phyloP scores from a whole-genome alignment of 2,797 vertebrate genomes.

The Margarornis squamiger region DNA sequence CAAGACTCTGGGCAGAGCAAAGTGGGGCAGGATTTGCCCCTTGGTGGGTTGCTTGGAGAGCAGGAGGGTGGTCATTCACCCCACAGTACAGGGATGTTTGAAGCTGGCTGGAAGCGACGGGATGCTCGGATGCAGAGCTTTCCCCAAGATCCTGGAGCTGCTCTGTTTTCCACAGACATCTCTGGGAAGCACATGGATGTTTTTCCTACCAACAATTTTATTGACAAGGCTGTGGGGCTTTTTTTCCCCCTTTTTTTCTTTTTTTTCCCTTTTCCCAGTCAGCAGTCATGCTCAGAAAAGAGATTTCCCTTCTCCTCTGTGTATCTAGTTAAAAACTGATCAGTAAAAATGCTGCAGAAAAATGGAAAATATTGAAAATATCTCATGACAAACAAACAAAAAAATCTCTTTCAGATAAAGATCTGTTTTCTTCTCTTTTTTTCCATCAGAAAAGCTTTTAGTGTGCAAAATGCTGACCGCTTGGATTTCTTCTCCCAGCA shows the following conservation, averaged over 20 bases:
- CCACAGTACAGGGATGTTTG: neutral
- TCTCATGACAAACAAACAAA: constrained; percentile 10
- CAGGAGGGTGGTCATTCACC: neutral
- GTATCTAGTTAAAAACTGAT: constrained; percentile 47
- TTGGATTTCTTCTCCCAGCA: constrained; percentile 3
- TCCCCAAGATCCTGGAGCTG: neutral
- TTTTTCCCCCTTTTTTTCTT: neutral
- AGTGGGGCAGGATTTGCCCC: neutral
- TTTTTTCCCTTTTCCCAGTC: neutral
- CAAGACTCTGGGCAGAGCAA: neutral
- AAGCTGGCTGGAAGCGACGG: neutral
- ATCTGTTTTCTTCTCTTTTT: neutral
- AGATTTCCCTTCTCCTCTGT: neutral
- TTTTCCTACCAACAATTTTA: constrained; percentile 51
- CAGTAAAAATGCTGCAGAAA: constrained; percentile 60
- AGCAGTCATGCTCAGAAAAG: constrained; percentile 2
- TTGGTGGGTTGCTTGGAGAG: neutral
- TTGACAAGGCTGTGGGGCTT: constrained; percentile 39
- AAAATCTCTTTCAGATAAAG: constrained; percentile 49
- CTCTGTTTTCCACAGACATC: constrained; percentile 1
- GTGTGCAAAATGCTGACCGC: constrained; percentile 51
- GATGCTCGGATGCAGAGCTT: neutral
- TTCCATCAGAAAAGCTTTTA: constrained; percentile 43
- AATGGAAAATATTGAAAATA: constrained; percentile 59
- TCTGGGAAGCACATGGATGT: neutral